A percentile compares a stretch with the other conserved stretches of the same genome.
Conservation (phyloP, 2,888 invertebrate genomes). For the Meloe dianella region DNA sequence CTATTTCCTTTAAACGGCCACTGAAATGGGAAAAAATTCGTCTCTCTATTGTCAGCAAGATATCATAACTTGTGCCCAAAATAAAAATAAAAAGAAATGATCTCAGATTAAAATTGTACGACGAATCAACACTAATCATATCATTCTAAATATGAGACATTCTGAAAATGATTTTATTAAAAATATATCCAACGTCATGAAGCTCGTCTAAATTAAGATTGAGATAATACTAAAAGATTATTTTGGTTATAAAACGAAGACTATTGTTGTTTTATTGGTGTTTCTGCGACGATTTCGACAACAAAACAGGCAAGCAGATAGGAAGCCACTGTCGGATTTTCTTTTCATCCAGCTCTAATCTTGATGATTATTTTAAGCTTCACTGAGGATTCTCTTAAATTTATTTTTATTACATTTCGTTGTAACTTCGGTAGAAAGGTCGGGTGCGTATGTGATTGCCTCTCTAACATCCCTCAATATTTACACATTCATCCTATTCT, state of each 20-base stretch:
- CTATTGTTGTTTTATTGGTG: constrained; percentile 12
- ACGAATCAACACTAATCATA: neutral
- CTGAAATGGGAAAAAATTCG: neutral
- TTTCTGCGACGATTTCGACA: constrained; percentile 7
- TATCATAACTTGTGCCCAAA: neutral
- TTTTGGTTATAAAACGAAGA: neutral
- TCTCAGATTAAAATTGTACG: neutral
- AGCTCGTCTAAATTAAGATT: neutral
- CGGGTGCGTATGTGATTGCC: neutral
- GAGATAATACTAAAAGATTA: constrained; percentile 8
- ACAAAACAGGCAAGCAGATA: constrained; percentile 9
- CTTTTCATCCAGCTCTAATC: constrained; percentile 10
- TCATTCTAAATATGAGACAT: neutral
- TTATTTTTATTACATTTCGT: constrained; percentile 7
- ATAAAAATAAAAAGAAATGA: neutral
- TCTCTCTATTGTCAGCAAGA: neutral
- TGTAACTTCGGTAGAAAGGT: neutral
- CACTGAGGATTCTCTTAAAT: constrained; percentile 5
- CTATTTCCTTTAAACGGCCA: neutral
- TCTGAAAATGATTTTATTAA: neutral
- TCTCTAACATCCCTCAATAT: constrained; percentile 1
- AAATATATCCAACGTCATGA: neutral
- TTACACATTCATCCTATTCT: constrained; percentile 7
- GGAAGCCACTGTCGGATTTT: constrained; percentile 7
- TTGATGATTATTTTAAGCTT: constrained; percentile 13